Base-by-base conservation (phyloP, 2,113 vertebrate genomes). In the Anhinga anhinga region DNA sequence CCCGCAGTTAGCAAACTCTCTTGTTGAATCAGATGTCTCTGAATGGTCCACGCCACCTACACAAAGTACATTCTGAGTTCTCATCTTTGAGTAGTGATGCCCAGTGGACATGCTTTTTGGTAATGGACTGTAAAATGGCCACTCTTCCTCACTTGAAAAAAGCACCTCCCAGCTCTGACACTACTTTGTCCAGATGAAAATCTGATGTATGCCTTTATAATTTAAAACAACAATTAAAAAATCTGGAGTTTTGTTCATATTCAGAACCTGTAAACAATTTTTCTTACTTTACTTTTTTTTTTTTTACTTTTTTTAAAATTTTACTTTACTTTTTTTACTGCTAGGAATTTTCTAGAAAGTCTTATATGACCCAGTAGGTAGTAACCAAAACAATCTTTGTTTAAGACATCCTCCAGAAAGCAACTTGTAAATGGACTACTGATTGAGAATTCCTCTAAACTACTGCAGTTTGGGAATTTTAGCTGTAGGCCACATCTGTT, bases 41-140 rank as follows among this genome's bases (percentile, higher is more conserved):
- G 50, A 52, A 49, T 71, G 53, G n/a, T 69, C 58, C 81, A 67
- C 40, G 59, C 59, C 36, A 44, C 27, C 38, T 0, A 8, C 40
- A 77, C 27, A 53, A 36, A 49, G 7, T 58, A 36, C 58, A 40
- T 40, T 65, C 44, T 73, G 70, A 47, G 18, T 38, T 76, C 83
- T 95, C 6, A 0, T 58, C 67, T 78, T 97, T 56, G 61, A 86
- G 47, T 12, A 69, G 32, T 17, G 70, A 45, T 61, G 45, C 23
- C 61, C 95, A 19, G 53, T 55, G 88, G 94, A 96, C 25, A 87
- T 65, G 5, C 2, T 56, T 96, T 90, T 97, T 86, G 86, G 88
- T 81, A 96, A 91, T n/a, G 42, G 13, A 32, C 25, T 74, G 38
- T 74, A 47, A 86, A 72, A 21, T 63, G 34, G 53, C 20, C 20